Evolutionary conservation across 2,113 vertebrate species (phyloP).

Genomic region (Daboia siamensis): DNA sequence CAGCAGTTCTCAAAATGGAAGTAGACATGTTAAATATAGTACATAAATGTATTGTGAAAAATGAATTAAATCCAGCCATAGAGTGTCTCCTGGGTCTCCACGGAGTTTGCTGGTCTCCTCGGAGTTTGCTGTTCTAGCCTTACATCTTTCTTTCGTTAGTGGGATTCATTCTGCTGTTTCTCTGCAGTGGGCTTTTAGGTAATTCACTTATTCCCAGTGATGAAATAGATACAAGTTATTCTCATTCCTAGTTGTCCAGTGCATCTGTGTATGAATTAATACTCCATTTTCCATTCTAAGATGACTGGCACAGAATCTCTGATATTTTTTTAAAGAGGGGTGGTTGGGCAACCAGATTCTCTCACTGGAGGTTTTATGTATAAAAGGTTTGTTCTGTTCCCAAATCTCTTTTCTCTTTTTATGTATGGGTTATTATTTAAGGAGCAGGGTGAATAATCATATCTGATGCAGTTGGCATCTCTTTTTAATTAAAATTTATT

Average conservation of each 20-base stretch:
- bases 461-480: neutral
- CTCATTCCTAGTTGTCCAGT: neutral
- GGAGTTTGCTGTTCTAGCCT: neutral
- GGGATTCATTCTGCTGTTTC: neutral
- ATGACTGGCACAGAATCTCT: neutral
- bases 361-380: neutral
- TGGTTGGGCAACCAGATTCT: neutral
- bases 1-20: neutral
- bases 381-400: neutral
- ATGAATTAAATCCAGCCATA: neutral
- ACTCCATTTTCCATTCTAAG: neutral
- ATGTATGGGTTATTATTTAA: neutral
- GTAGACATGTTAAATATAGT: neutral
- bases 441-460: neutral
- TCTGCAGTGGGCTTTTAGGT: neutral
- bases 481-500: neutral
- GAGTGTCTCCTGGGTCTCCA: neutral
- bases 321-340: neutral
- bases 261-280: neutral
- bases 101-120: neutral
- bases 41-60: neutral
- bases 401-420: neutral
- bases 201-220: neutral
- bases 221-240: neutral
- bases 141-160: neutral